Base-by-base conservation (phyloP, 2,113 vertebrate genomes). In the Alouatta palliata region DNA sequence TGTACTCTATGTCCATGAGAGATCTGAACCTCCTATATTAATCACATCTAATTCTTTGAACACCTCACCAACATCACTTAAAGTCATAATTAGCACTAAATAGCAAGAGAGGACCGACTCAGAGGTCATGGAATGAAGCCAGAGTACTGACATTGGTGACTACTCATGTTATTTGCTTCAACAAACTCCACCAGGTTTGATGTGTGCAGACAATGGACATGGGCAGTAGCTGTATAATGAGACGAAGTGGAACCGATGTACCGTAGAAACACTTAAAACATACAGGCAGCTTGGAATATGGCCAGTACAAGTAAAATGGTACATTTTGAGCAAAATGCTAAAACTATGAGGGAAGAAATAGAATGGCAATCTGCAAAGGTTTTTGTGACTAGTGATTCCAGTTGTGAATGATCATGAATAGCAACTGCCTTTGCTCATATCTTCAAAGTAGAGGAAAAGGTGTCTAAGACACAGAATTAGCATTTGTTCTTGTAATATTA, bases 31-130 rank as follows among this genome's bases (percentile, higher is more conserved):
- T 89, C 90, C 94, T 85, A 77, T 85, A 92, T 97, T 96, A 96
- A 95, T 97, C 71, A 97, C 16, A 96, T 96, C n/a, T 85, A 84
- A 87, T 96, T 91, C 54, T 95, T 96, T 94, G 37, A 95, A 58
- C 73, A 97, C 73, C 87, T 97, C 71, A 88, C 61, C 73, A 94
- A 68, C 20, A 43, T 82, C 45, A 94, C 56, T 97, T 97, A 96
- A 97, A 96, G 89, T 61, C 49, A 76, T 94, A 95, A 95, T 96
- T 81, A 97, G 7, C 45, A 95, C 61, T 91, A 80, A 91, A 45
- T 66, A 77, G 47, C 6, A 81, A 84, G 25, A 93, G 32, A 97
- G n/a, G 45, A 77, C 76, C 25, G 92, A 32, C 43, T 90, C 32
- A 0, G 70, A 97, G 94, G 92, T 97, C 87, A 93, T 85, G 70